Evolutionary conservation across 2,113 vertebrate genomes (phyloP).

Genomic region (Coreoperca whiteheadi): DNA sequence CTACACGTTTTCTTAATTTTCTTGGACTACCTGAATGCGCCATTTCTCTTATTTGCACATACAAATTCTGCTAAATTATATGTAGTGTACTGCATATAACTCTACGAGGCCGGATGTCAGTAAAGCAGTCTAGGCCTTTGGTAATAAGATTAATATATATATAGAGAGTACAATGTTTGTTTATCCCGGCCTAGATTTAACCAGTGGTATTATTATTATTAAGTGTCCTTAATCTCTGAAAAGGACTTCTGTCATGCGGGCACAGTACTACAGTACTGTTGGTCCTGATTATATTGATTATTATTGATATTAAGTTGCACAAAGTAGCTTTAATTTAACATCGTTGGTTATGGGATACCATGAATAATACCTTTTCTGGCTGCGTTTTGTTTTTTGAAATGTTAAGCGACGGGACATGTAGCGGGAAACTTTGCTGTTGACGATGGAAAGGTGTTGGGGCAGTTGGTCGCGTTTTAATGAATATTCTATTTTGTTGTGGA

Average conservation of each 20-base stretch:
- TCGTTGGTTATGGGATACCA: conserved; percentile 2
- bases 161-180: conserved; percentile 37
- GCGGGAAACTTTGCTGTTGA: conserved; percentile 58
- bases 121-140: conserved; percentile 48
- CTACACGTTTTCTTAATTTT: neutral
- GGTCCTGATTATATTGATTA: conserved; percentile 30
- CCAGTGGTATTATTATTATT: conserved; percentile 59
- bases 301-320: conserved; percentile 55
- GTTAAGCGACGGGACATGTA: conserved; percentile 37
- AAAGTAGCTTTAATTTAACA: conserved; percentile 64
- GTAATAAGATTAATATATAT: conserved; percentile 45
- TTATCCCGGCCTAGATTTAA: conserved; percentile 62
- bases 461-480: conserved; percentile 39
- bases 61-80: conserved; percentile 48
- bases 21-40: conserved; percentile 20
- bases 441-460: conserved; percentile 8
- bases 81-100: conserved; percentile 35
- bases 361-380: conserved; percentile 18
- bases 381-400: conserved; percentile 7
- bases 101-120: conserved; percentile 15
- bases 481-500: conserved; percentile 39
- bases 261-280: conserved; percentile 23
- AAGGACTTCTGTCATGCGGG: conserved; percentile 41
- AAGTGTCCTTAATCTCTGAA: conserved; percentile 84
- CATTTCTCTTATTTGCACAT: conserved; percentile 70